Base-by-base conservation (phyloP, 2,113 vertebrate genomes). In the Ancistrus triradiatus region DNA sequence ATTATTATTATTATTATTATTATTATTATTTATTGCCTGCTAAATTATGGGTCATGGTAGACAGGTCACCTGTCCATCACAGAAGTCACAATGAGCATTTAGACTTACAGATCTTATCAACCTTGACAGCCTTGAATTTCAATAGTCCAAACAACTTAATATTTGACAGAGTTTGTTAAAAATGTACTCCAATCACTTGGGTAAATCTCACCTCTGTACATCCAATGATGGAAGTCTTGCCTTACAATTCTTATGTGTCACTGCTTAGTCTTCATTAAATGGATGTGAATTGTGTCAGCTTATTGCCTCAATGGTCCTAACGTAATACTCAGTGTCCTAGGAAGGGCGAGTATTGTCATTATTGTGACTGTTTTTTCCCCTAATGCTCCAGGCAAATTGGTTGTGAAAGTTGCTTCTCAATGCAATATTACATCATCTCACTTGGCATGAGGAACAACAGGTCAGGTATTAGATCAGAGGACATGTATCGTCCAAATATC, bases 261-360 rank as follows among this genome's bases (percentile, higher is more conserved):
- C 52, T 78, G 70, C 69, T 84, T 85, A 75, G 60, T 64, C 11
- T 19, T 42, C 53, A 74, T 53, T 72, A 71, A 59, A 72, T 58
- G 50, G 66, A 73, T 74, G 69, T 66, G 63, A 78, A 73, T 75
- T 60, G 55, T 85, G 55, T 85, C 84, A 80, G 76, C 74, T 83
- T 77, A 63, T 77, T 81, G 76, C 74, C 70, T 77, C 72, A 72
- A 65, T 81, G 68, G 72, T 74, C 80, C 63, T 15, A 65, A 64
- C 81, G 82, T 75, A 77, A 60, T 72, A 40, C 70, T 83, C 77
- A 76, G 78, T 83, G 81, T 64, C 43, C 70, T 66, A 77, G 58
- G 81, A 79, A 74, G 63, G 73, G 76, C 84, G 80, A 86, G n/a
- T n/a, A n/a, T 84, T 82, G 82, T 81, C 73, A 82, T 81, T 82